Evolutionary conservation across 2,888 invertebrate genomes (phyloP), one percentile per base, ranked within the genome.

Genomic region (Cheilosia soror): DNA sequence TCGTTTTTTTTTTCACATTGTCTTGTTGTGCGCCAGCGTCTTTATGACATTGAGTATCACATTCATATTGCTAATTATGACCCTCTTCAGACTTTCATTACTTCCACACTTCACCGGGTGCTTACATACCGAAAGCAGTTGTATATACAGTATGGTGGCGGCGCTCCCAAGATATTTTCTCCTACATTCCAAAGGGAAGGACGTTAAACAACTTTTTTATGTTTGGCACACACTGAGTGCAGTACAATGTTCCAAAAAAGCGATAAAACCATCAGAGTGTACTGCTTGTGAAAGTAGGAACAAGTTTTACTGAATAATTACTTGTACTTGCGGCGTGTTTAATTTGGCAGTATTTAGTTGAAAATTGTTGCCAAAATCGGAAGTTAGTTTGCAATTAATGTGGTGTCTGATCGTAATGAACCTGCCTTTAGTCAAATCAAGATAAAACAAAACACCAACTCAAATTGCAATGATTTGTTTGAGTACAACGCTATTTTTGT

Each of bases 241-340:
- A 73, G 44, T 68, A 44, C 57, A 63, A 69, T 83, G 83, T 83
- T 68, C 73, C 55, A 25, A 58, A 68, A 68, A 79, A 79, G 51
- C 58, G 73, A 79, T 83, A 75, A 69, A 83, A 69, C 63, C 79
- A 65, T 27, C 6, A 29, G 31, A 69, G 69, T 69, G 76, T 69
- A 37, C 69, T 58, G 29, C 69, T 58, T 40, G 76, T 42, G 62
- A 80, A 80, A 73, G 55, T 75, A 44, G 47, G 53, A 62, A 47
- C 4, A 71, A 60, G 15, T 63, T 25, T 29, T 7, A 15, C 44
- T 60, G 7, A 5, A 51, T 60, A 60, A 42, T 42, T 47, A 47
- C 47, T 47, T 20, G n/a, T 47, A 15, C 15, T 15, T 47, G 7
- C 15, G n/a, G 5, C 6, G 44, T 44, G n/a, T 37, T 5, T 44